Evolutionary conservation across 2,113 vertebrate genomes (phyloP), one percentile per base, ranked within the genome.

Genomic region (Calonectris borealis): DNA sequence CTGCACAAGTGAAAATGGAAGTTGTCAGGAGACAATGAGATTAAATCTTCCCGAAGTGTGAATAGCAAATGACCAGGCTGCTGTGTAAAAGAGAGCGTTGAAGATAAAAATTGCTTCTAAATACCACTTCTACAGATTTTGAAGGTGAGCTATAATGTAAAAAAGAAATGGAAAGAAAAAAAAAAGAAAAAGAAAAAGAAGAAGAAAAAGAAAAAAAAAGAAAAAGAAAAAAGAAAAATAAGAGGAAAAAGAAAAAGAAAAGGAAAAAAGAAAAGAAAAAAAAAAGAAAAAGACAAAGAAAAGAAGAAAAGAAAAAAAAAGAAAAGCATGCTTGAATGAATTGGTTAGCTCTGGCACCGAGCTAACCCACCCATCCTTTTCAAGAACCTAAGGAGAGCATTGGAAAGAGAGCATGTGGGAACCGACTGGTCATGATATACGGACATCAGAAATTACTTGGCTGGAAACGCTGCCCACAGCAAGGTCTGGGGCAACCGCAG

Each of bases 221-320:
- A 5, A 10, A 8, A 21, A 5, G 4, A 6, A 31, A 9, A 2
- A 11, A 31, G 29, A 10, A 10, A 5, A 18, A 8, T 5, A 4
- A 9, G 16, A 10, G 18, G 2, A 9, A 7, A 2, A 21, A 6
- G 1, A 27, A 7, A 8, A 20, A 31, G 4, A 13, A 31, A 31
- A 3, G 40, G 12, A 52, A 34, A 9, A 7, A 24, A 16, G 31
- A 8, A 4, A 9, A 17, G 36, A 66, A 3, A 17, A 5, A 5
- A 27, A 31, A 17, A 6, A 2, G 4, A 31, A 13, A 32, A 8
- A 6, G 15, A 24, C 3, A 25, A 10, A 18, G 19, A 8, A 4
- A 5, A 10, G 6, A 21, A 7, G 4, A 6, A 21, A 7, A 21
- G 3, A 12, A 31, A 38, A 7, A 14, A 8, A 5, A 4, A 13